Evolutionary conservation across 2,797 vertebrate species (phyloP).

Genomic region (Intellagama lesueurii): DNA sequence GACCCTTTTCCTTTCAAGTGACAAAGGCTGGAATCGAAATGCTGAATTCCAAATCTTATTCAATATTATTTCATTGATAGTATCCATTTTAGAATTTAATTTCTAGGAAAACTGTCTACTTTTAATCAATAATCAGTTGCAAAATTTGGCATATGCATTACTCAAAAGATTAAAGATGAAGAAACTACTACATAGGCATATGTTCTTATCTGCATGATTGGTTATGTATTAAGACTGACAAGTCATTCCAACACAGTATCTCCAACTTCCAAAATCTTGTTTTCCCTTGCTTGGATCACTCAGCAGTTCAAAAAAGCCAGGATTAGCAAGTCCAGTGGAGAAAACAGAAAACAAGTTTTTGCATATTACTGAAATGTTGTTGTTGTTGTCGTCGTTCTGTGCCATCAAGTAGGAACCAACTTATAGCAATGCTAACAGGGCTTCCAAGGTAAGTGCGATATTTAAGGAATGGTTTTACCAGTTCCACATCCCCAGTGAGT

Average conservation of each 20-base stretch:
- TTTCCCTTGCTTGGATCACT: neutral
- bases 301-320: neutral
- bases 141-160: neutral
- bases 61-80: neutral
- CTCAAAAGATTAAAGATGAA: neutral
- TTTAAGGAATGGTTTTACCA: no score
- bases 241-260: neutral
- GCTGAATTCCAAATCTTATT: no score
- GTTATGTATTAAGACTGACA: neutral
- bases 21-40: neutral
- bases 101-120: neutral
- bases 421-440: no score
- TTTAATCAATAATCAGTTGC: neutral
- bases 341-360: neutral
- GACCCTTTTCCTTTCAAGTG: neutral
- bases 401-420: no score
- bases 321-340: neutral
- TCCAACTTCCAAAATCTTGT: neutral
- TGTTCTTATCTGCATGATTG: neutral
- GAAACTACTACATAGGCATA: neutral
- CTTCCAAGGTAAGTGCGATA: no score
- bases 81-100: neutral
- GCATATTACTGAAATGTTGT: neutral
- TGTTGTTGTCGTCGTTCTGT: no score
- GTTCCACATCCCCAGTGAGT: no score